Evolutionary conservation across 2,113 vertebrate genomes (phyloP).

Genomic region (Leptosomus discolor): DNA sequence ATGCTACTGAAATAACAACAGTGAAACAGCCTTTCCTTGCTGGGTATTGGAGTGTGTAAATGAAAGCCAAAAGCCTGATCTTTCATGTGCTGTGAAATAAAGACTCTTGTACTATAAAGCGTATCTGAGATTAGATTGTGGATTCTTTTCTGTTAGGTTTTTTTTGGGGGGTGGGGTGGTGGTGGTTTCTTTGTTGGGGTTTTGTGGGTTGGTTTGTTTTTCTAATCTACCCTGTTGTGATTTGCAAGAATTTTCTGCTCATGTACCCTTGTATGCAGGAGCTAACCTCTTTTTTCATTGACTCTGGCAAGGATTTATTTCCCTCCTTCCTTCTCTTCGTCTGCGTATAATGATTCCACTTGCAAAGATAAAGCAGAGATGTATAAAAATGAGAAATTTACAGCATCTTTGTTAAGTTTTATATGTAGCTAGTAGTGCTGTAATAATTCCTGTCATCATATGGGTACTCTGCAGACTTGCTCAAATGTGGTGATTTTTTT

Average conservation of each 20-base stretch:
- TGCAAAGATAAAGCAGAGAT: not conserved
- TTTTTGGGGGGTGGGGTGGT: fast-evolving
- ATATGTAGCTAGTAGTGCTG: fast-evolving
- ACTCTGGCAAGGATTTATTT: not conserved
- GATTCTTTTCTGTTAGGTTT: not conserved
- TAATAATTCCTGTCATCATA: not conserved
- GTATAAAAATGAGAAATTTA: not conserved
- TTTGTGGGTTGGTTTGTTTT: not conserved
- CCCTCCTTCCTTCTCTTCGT: not conserved
- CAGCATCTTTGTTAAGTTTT: not conserved
- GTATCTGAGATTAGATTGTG: not conserved
- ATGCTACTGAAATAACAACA: not conserved
- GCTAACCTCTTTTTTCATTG: not conserved
- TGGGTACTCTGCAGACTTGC: not conserved
- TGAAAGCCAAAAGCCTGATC: not conserved
- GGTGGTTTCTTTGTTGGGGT: not conserved
- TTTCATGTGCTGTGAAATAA: not conserved
- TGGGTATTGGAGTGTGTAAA: not conserved
- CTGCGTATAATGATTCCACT: not conserved
- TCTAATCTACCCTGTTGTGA: not conserved
- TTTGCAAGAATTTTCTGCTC: not conserved
- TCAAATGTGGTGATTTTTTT: not conserved
- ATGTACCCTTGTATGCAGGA: not conserved
- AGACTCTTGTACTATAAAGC: not conserved
- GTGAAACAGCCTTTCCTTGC: not conserved